phyloP scores from a whole-genome alignment of 1,140 invertebrate genomes.

The Drosophila pseudoananassae region DNA sequence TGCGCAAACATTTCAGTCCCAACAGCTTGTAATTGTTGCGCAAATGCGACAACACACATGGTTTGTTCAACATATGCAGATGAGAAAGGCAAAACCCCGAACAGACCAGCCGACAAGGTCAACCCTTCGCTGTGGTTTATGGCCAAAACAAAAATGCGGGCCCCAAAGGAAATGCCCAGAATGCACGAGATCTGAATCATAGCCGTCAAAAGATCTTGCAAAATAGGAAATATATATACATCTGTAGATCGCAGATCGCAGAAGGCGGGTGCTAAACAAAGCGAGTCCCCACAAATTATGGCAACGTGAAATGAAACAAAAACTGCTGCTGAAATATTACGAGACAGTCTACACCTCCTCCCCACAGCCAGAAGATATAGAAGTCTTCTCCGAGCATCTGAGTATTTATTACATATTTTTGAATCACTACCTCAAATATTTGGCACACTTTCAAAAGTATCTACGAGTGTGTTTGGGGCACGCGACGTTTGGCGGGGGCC shows the following conservation, averaged over 20 bases:
- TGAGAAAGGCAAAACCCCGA: conserved; percentile 26
- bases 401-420: conserved; percentile 57
- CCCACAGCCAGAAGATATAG: conserved; percentile 7
- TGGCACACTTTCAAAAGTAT: conserved; percentile 65
- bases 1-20: conserved; percentile 54
- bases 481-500: conserved; percentile 53
- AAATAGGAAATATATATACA: conserved; percentile 64
- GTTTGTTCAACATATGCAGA: conserved; percentile 41
- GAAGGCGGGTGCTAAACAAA: conserved; percentile 45
- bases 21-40: conserved; percentile 59
- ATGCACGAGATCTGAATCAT: conserved; percentile 48
- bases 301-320: conserved; percentile 57
- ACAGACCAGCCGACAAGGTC: conserved; percentile 40
- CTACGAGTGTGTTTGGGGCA: conserved; percentile 25
- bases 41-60: conserved; percentile 55
- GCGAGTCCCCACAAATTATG: conserved; percentile 61
- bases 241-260: conserved; percentile 3
- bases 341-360: conserved; percentile 23
- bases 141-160: conserved; percentile 34
- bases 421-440: conserved; percentile 65
- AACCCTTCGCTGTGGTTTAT: conserved; percentile 43
- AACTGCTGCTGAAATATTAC: conserved; percentile 14
- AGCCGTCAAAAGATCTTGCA: conserved; percentile 49
- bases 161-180: conserved; percentile 63
- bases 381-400: conserved; percentile 9